Evolutionary conservation across 2,888 invertebrate genomes (phyloP).

Genomic region (Troides helena): DNA sequence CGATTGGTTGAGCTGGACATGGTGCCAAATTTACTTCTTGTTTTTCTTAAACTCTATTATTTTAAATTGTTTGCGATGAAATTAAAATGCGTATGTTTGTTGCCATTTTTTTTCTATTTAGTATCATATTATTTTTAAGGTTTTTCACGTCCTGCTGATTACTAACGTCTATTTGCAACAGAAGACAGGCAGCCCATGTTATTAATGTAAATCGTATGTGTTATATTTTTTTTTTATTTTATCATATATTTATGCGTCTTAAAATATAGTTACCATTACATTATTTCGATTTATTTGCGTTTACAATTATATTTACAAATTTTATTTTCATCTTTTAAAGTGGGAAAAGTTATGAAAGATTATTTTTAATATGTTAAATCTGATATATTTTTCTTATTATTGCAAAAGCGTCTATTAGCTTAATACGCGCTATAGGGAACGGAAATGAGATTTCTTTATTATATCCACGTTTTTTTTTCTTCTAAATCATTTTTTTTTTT

Average conservation of each 20-base stretch:
- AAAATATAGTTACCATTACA: conserved; percentile 42
- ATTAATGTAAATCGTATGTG: conserved; percentile 31
- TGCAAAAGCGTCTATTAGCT: conserved; percentile 9
- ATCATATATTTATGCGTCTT: conserved; percentile 34
- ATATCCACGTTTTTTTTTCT: not conserved
- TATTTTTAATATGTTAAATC: conserved; percentile 17
- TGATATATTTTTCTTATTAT: conserved; percentile 13
- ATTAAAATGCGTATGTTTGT: conserved; percentile 26
- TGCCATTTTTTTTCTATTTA: conserved; percentile 29
- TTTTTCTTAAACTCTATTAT: conserved; percentile 12
- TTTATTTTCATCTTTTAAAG: conserved; percentile 32
- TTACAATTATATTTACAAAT: conserved; percentile 27
- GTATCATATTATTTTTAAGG: conserved; percentile 23
- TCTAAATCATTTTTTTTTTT: not conserved
- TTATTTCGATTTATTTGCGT: conserved; percentile 36
- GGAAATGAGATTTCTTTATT: not conserved
- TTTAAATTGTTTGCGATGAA: conserved; percentile 29
- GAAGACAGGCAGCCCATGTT: conserved; percentile 29
- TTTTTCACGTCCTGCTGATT: conserved; percentile 8
- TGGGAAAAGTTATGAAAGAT: conserved; percentile 7
- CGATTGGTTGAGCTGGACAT: not conserved
- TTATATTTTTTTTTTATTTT: conserved; percentile 32
- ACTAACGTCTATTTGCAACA: conserved; percentile 29
- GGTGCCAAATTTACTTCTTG: conserved; percentile 20
- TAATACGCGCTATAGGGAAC: not conserved